These are phyloP conservation scores for Centropristis striata DNA, from an alignment of 2,113 vertebrate species.

Conservation along the genomic window DNA sequence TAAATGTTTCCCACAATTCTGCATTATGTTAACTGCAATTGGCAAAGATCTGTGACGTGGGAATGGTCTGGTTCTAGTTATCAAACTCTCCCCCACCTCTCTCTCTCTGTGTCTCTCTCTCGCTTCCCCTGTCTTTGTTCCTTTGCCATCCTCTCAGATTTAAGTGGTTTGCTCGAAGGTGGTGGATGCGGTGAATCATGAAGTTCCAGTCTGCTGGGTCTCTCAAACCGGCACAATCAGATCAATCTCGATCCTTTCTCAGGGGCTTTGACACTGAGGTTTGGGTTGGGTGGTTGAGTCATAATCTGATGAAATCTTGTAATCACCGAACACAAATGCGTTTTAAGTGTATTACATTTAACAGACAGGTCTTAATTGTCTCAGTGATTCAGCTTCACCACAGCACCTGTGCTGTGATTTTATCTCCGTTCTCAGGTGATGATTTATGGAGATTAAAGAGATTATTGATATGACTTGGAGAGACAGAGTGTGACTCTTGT, in stretches of 20 bases:
- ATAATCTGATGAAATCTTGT: conserved; percentile 20
- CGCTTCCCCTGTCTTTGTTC: conserved; percentile 52
- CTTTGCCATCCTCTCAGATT: conserved; percentile 37
- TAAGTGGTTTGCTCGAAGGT: conserved; percentile 42
- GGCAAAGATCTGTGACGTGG: conserved; percentile 47
- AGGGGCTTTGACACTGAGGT: not conserved
- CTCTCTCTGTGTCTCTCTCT: not conserved
- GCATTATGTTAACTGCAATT: conserved; percentile 47
- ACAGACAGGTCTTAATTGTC: not conserved
- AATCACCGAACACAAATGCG: not conserved
- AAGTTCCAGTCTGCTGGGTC: conserved; percentile 21
- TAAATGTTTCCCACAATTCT: conserved; percentile 51
- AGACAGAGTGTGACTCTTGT: not conserved
- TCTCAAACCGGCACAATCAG: conserved; percentile 13
- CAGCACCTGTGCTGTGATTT: not conserved
- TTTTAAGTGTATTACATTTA: not conserved
- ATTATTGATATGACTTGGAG: not conserved
- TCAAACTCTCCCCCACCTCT: not conserved
- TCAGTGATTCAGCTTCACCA: not conserved
- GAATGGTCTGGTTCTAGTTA: conserved; percentile 62
- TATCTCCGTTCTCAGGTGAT: not conserved
- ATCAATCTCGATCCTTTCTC: not conserved
- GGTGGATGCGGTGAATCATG: conserved; percentile 54
- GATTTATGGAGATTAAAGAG: not conserved
- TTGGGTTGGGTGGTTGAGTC: conserved; percentile 8